phyloP scores from a whole-genome alignment of 2,797 vertebrate species.

The Podarcis lilfordi region DNA sequence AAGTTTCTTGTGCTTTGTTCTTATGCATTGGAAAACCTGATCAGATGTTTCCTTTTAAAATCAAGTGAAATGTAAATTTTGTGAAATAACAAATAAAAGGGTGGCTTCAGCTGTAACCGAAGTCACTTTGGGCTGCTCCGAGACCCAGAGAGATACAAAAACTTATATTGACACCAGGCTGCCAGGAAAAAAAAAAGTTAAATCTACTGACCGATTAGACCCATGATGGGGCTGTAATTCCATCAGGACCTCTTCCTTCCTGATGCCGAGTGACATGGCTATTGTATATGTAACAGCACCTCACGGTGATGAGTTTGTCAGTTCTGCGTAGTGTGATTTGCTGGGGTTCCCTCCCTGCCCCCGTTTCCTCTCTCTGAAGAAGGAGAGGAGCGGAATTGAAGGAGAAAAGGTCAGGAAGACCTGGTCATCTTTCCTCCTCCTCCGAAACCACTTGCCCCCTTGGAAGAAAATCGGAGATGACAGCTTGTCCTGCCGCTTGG shows the following conservation, averaged over 20 bases:
- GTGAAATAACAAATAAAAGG: not conserved
- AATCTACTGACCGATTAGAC: conserved; percentile 15
- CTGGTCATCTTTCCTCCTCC: conserved; percentile 82
- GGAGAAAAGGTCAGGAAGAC: conserved; percentile 89
- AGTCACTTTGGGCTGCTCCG: too few relatives aligned
- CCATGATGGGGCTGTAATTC: conserved; percentile 36
- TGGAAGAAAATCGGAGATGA: conserved; percentile 83
- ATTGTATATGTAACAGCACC: conserved; percentile 73
- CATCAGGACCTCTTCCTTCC: conserved; percentile 23
- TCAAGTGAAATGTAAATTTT: too few relatives aligned
- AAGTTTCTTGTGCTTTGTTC: too few relatives aligned
- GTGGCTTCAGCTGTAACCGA: not conserved
- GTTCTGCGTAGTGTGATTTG: conserved; percentile 80
- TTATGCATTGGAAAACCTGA: too few relatives aligned
- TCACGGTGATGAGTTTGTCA: conserved; percentile 85
- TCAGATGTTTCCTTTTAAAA: too few relatives aligned
- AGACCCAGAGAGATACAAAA: too few relatives aligned
- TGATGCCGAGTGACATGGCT: conserved; percentile 81
- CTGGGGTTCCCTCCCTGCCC: conserved; percentile 43
- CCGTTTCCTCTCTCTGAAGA: conserved; percentile 61
- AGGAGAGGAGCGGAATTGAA: conserved; percentile 82
- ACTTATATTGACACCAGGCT: not conserved
- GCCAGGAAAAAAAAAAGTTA: rapidly evolving
- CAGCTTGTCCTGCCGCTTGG: conserved; percentile 68
- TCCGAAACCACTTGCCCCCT: conserved; percentile 78